phyloP scores from a whole-genome alignment of 1,140 invertebrate species.

The Dolichoris vasculosae region DNA sequence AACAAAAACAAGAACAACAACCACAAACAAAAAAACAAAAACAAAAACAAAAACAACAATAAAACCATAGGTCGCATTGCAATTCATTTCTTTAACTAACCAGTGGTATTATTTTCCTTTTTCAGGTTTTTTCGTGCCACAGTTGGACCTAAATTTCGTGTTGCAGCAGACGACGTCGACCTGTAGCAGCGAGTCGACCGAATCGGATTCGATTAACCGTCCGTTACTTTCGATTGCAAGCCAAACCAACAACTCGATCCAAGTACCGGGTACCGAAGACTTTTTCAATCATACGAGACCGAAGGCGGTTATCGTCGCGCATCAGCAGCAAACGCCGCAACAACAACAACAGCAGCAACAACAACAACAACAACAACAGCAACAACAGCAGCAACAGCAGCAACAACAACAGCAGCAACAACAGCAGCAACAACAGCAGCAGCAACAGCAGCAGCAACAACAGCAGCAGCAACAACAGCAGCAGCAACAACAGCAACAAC shows the following conservation, averaged over 20 bases:
- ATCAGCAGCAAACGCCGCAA: too few species aligned
- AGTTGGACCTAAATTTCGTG: slow-evolving; percentile 40
- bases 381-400: background rate
- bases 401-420: background rate
- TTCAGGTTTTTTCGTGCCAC: slow-evolving; percentile 33
- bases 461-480: slow-evolving; percentile 20
- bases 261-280: background rate
- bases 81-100: slow-evolving; percentile 31
- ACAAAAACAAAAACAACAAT: background rate
- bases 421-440: slow-evolving; percentile 2
- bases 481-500: slow-evolving; percentile 20
- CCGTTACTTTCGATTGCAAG: background rate
- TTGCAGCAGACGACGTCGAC: background rate
- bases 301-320: background rate
- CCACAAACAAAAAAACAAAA: background rate
- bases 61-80: background rate
- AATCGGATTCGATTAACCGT: background rate
- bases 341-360: slow-evolving; percentile 23
- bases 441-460: background rate
- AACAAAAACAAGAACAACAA: background rate
- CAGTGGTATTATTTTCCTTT: slow-evolving; percentile 42
- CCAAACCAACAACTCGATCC: background rate
- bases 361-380: slow-evolving; percentile 17
- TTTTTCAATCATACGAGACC: background rate
- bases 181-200: background rate